Evolutionary conservation across 2,888 invertebrate species (phyloP), one percentile per base, ranked within the genome.

Genomic region (Rhopalosiphum nymphaeae): DNA sequence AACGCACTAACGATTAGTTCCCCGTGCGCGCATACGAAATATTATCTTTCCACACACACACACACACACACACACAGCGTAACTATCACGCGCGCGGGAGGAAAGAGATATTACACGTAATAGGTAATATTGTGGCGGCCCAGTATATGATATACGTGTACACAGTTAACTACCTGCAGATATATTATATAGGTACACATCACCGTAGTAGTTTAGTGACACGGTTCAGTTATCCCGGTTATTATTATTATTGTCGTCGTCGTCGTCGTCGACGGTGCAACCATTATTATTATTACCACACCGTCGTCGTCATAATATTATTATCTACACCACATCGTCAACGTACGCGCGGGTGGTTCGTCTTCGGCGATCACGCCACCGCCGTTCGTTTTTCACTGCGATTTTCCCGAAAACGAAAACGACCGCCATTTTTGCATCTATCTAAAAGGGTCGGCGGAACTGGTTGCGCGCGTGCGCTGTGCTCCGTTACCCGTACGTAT

Each of bases 1-100:
- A 49, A 88, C 84, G 78, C 36, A 93, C 89, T 49, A 90, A 93
- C 93, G 93, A 93, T 93, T 93, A 93, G 93, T 93, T 90, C 90
- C 90, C 85, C 90, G 89, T 42, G 46, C 61, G 46, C 61, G 61
- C 89, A 36, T 84, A 84, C 44, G 56, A 85, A 42, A 61, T 85
- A 85, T 78, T 56, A 36, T 46, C 29, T 87, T 87, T 36, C n/a
- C n/a, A 57, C 56, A n/a, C 78, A 44, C n/a, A 57, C 56, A n/a
- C 78, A 49, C 49, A 49, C 49, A 21, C 21, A 53, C 49, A 53
- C 16, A 0, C 49, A 53, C 16, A 13, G 11, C 16, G 49, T 53
- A 42, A 11, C 29, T 36, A 78, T 21, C 36, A 85, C 25, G 44
- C 3, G 26, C 44, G 84, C 53, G 49, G 90, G 90, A 67, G 78